Percentiles rank a stretch among this genome's conserved stretches.
Conservation (phyloP, 1,140 invertebrate genomes). For the Magallana gigas region DNA sequence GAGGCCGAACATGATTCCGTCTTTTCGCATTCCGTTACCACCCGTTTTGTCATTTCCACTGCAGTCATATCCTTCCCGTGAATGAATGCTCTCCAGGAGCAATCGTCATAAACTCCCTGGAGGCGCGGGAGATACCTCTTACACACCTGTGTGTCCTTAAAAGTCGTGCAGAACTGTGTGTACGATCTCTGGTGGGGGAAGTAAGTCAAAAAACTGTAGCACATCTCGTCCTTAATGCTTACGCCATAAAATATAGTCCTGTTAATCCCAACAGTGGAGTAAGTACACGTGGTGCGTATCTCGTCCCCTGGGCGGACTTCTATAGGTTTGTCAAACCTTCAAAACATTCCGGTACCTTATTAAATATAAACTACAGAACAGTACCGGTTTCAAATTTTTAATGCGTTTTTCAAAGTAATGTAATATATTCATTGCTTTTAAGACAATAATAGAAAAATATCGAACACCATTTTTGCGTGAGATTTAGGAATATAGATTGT, state of each 20-base stretch:
- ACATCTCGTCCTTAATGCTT: conserved; percentile 68
- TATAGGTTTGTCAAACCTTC: conserved; percentile 40
- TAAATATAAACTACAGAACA: no score
- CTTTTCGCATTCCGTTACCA: neutral
- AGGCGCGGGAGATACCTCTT: conserved; percentile 30
- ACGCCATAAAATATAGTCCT: conserved; percentile 62
- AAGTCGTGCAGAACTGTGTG: conserved; percentile 30
- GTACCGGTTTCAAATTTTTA: no score
- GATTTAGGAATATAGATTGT: no score
- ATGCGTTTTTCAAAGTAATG: no score
- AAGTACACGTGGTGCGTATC: conserved; percentile 58
- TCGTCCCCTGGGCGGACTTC: conserved; percentile 57
- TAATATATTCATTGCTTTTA: no score
- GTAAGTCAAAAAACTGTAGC: conserved; percentile 64
- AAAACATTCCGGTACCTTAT: neutral
- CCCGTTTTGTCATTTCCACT: neutral
- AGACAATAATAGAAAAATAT: no score
- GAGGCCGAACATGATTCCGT: neutral
- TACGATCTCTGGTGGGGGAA: conserved; percentile 59
- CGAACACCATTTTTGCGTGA: no score
- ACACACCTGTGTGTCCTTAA: conserved; percentile 48
- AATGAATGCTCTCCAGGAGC: neutral
- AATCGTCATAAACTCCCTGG: conserved; percentile 16
- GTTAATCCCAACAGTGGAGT: conserved; percentile 50
- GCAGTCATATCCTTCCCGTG: neutral